phyloP scores from a whole-genome alignment of 2,888 invertebrate genomes.

The Cacoxenus indagator region DNA sequence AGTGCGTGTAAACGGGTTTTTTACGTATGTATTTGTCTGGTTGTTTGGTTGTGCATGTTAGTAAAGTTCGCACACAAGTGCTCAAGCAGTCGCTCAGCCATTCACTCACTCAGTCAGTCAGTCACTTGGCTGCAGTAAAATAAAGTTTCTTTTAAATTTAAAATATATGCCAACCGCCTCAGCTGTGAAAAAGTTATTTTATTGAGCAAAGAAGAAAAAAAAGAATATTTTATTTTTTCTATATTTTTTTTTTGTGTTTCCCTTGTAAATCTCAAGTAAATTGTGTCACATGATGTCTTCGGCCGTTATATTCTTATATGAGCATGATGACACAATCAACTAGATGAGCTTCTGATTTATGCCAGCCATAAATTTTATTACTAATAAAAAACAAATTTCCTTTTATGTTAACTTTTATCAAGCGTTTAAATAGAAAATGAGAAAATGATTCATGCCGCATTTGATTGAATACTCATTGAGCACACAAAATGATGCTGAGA shows the following conservation, averaged over 20 bases:
- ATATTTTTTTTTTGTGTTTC: constrained; percentile 26
- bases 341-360: constrained; percentile 17
- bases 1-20: no score
- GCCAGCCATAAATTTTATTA: constrained; percentile 48
- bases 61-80: constrained; percentile 7
- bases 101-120: neutral
- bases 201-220: constrained; percentile 48
- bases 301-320: constrained; percentile 55
- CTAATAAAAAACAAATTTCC: neutral
- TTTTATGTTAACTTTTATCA: constrained; percentile 13
- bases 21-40: no score
- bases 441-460: neutral
- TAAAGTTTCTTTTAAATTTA: constrained; percentile 40
- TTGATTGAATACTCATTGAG: neutral
- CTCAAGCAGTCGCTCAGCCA: neutral
- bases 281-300: constrained; percentile 60
- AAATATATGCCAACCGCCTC: constrained; percentile 44
- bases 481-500: no score
- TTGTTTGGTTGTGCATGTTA: constrained; percentile 9
- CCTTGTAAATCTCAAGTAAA: constrained; percentile 57
- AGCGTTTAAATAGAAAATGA: constrained; percentile 7
- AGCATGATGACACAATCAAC: constrained; percentile 35
- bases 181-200: constrained; percentile 43
- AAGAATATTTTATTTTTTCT: neutral
- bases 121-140: constrained; percentile 38